Percentiles rank a stretch among this genome's conserved stretches.
Evolutionary conservation across 30 jellyfish, hydroid and myxozoan genomes (phyloP).

Genomic region (Aurelia sp.): DNA sequence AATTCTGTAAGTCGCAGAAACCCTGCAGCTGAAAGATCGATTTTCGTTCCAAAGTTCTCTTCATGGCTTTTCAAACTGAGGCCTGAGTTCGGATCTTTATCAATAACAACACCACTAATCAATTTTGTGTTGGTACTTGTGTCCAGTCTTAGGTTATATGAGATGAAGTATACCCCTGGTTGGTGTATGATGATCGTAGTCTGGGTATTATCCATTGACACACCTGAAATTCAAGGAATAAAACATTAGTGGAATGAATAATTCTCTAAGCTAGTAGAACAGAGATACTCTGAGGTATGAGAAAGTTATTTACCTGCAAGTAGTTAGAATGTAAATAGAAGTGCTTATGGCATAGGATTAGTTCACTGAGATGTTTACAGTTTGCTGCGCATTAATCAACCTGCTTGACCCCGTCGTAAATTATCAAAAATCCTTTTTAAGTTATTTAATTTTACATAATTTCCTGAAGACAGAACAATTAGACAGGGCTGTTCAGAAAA

Average conservation of each 20-base stretch:
- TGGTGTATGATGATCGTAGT: neutral
- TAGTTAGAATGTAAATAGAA: too few relatives aligned
- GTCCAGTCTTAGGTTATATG: constrained; percentile 47
- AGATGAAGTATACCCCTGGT: constrained; percentile 56
- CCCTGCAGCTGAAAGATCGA: constrained; percentile 42
- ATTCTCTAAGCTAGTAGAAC: too few relatives aligned
- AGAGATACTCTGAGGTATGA: neutral
- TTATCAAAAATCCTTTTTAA: too few relatives aligned
- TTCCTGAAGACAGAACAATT: too few relatives aligned
- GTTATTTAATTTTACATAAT: too few relatives aligned
- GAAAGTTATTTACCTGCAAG: neutral
- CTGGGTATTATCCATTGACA: constrained; percentile 1
- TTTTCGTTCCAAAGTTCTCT: constrained; percentile 6
- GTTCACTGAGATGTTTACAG: too few relatives aligned
- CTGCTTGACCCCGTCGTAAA: too few relatives aligned
- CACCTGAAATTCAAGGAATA: constrained; percentile 3
- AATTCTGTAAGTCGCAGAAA: constrained; percentile 44
- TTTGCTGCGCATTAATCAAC: too few relatives aligned
- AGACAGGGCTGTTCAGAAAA: too few relatives aligned
- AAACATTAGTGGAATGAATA: too few relatives aligned
- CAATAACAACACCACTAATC: constrained; percentile 44
- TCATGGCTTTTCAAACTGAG: constrained; percentile 8
- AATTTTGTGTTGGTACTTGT: neutral
- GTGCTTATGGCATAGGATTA: too few relatives aligned
- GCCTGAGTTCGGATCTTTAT: constrained; percentile 25